Evolutionary conservation across 1,140 invertebrate genomes (phyloP).

Genomic region (Euglossa dilemma): DNA sequence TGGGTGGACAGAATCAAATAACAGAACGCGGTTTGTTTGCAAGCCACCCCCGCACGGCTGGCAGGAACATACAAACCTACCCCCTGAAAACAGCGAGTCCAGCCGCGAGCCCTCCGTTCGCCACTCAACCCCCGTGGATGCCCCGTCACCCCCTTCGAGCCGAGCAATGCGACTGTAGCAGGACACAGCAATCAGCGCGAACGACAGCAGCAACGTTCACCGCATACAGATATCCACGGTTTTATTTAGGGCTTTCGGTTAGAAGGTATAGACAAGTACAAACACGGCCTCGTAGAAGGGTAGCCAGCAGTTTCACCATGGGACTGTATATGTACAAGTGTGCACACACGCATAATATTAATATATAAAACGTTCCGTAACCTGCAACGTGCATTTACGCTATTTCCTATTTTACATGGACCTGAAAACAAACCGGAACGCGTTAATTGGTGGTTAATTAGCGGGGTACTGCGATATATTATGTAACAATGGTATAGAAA

Average conservation of each 20-base stretch:
- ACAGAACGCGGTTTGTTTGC: conserved; percentile 76
- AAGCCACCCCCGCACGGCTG: conserved; percentile 66
- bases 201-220: conserved; percentile 55
- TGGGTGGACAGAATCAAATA: conserved; percentile 71
- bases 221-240: conserved; percentile 67
- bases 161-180: conserved; percentile 47
- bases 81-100: conserved; percentile 48
- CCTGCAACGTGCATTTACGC: too few species aligned
- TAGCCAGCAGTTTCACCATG: background rate
- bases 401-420: too few species aligned
- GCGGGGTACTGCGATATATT: too few species aligned
- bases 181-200: conserved; percentile 67
- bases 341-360: background rate
- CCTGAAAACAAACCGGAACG: too few species aligned
- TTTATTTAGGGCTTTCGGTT: conserved; percentile 69
- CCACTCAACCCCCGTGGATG: background rate
- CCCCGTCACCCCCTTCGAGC: conserved; percentile 15
- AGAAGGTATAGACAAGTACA: conserved; percentile 57
- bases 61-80: conserved; percentile 63
- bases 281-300: conserved; percentile 23
- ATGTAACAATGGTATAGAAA: too few species aligned
- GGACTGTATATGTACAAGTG: background rate
- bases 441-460: too few species aligned
- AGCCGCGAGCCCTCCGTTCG: conserved; percentile 16
- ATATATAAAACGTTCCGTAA: too few species aligned